Evolutionary conservation across 2,888 invertebrate genomes (phyloP), one percentile per base, ranked within the genome.

Genomic region (Leucoma salicis): DNA sequence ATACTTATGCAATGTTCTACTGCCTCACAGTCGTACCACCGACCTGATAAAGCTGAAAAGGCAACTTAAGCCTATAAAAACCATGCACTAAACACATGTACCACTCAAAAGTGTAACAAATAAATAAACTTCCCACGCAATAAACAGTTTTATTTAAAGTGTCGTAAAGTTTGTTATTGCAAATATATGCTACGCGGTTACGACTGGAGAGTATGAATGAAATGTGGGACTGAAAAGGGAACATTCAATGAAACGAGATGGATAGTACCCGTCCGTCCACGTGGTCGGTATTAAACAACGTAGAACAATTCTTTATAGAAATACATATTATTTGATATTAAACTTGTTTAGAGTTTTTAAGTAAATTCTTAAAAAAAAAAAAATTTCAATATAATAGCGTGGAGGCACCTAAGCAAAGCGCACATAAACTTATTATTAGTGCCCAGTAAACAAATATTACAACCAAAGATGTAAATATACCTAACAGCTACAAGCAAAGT

Each of bases 11-110:
- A 86, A 86, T 87, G 87, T 81, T 83, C 87, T 78, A 87, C 80
- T 85, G 83, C 83, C 88, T 78, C 86, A 88, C 89, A 81, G 82
- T 73, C 84, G 80, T 80, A 85, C 86, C 74, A 73, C 76, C 82
- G 81, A 84, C 89, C 88, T 88, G 90, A 89, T 89, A 89, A 89
- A 90, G 87, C 90, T 88, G 89, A 89, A 90, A 90, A 89, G 89
- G 86, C 88, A 86, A 83, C 82, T 88, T 82, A 82, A 82, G 85
- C 87, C 84, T 85, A 86, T 86, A 90, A 90, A 91, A 89, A 85
- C 84, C 87, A 85, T 86, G 88, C 90, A 85, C 89, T 90, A 90
- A 90, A 89, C 85, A 76, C 78, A 66, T 67, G 62, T 70, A 69
- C 77, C 80, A 78, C 74, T 81, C 78, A 75, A 82, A 86, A 87